Evolutionary conservation across 2,113 vertebrate genomes (phyloP), one percentile per base, ranked within the genome.

Genomic region (Dromiciops gliroides): DNA sequence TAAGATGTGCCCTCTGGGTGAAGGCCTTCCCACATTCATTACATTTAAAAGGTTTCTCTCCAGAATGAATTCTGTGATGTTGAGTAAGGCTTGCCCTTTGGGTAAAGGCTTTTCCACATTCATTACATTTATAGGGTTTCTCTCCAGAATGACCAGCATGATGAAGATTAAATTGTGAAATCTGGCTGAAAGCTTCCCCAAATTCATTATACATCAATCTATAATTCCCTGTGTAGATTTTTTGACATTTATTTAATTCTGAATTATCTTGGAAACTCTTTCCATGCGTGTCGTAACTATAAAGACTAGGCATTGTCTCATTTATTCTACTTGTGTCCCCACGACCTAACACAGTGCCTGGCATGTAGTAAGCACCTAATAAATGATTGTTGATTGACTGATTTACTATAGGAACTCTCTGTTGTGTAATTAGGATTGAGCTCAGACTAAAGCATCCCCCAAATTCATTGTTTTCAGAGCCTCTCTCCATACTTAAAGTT

Each of bases 101-200:
- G 16, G 75, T 94, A 83, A 96, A 95, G 24, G 75, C 67, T 53
- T 95, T 92, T 8, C 97, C 97, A 23, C 97, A 98, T 92, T 83
- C 95, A 8, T 91, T 53, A 26, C 95, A 97, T 8, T 88, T 95
- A 51, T 94, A 98, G 0, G 96, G 95, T 88, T 97, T 98, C 37
- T 96, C 96, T 9, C 96, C 95, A 8, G 96, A 96, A 92, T 97
- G 97, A n/a, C 92, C 96, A 23, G 96, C 92, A n/a, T 96, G 92
- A 24, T 98, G 97, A 47, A 92, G 93, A 1, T 92, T 96, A 19
- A 97, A 97, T n/a, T 95, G 96, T 23, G 97, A 93, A 19, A 93
- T 92, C 48, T 95, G 56, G 28, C 90, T 94, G 67, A 98, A 97
- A 24, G 90, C 92, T 88, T 97, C 97, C 26, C 95, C 97, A 14